Evolutionary conservation across 2,113 vertebrate species (phyloP).

Genomic region (Ceyx melanurus): DNA sequence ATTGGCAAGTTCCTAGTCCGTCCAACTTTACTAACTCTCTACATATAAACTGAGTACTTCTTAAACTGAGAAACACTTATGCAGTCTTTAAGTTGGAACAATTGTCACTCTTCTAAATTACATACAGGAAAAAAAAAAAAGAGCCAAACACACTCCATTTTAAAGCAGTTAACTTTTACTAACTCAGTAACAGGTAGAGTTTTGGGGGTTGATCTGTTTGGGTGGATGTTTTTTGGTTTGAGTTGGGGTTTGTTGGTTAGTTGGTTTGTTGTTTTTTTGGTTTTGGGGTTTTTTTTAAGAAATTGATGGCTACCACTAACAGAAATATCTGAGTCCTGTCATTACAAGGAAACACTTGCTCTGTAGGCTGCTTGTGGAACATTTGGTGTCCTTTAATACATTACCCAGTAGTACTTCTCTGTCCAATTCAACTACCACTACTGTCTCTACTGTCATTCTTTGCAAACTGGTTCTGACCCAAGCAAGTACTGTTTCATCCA

Average conservation of each 20-base stretch:
- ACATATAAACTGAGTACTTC: neutral
- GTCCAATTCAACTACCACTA: neutral
- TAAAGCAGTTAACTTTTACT: neutral
- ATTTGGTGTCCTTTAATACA: neutral
- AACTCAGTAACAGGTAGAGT: neutral
- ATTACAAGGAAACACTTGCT: neutral
- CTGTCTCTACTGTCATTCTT: neutral
- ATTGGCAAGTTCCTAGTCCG: neutral
- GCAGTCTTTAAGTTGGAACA: neutral
- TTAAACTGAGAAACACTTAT: neutral
- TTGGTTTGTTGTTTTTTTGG: neutral
- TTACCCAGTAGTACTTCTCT: neutral
- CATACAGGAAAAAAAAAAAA: neutral
- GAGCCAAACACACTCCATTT: neutral
- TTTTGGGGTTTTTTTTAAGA: neutral
- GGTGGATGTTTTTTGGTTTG: neutral
- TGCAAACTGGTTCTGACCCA: neutral
- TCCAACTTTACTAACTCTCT: neutral
- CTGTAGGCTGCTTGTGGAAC: neutral
- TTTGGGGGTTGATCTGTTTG: neutral
- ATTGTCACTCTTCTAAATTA: neutral
- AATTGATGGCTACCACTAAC: neutral
- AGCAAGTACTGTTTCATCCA: neutral
- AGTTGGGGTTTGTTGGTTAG: neutral
- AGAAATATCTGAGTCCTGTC: neutral